phyloP scores from a whole-genome alignment of 2,113 vertebrate species.

The Sitta europaea region DNA sequence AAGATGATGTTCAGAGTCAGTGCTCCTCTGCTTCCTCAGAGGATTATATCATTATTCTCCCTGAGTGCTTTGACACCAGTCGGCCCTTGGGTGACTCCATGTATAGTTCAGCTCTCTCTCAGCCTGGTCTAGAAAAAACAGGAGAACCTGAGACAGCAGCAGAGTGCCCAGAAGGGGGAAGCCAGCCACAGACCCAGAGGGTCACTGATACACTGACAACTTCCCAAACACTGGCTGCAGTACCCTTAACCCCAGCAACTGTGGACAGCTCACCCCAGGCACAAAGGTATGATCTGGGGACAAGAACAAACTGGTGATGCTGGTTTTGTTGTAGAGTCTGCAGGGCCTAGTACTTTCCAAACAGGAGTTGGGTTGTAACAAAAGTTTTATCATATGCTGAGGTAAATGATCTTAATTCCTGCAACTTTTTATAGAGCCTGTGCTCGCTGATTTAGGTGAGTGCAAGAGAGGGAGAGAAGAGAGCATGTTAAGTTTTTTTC shows the following conservation, averaged over 20 bases:
- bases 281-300: slow-evolving; percentile 53
- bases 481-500: background rate
- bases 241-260: slow-evolving; percentile 74
- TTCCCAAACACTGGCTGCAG: slow-evolving; percentile 78
- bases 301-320: background rate
- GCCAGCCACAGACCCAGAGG: background rate
- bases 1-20: slow-evolving; percentile 87
- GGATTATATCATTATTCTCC: slow-evolving; percentile 94
- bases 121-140: slow-evolving; percentile 76
- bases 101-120: slow-evolving; percentile 91
- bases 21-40: slow-evolving; percentile 88
- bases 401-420: background rate
- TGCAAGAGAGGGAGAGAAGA: background rate
- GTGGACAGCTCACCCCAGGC: slow-evolving; percentile 36
- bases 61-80: slow-evolving; percentile 94
- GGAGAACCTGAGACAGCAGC: slow-evolving; percentile 52
- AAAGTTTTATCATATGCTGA: background rate
- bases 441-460: background rate
- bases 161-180: background rate
- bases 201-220: slow-evolving; percentile 74
- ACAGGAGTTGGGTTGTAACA: background rate
- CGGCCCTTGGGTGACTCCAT: slow-evolving; percentile 91
- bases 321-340: background rate
- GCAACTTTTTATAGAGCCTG: background rate
- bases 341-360: background rate